Evolutionary conservation across 2,797 vertebrate genomes (phyloP), one percentile per base, ranked within the genome.

Genomic region (Varecia variegata): DNA sequence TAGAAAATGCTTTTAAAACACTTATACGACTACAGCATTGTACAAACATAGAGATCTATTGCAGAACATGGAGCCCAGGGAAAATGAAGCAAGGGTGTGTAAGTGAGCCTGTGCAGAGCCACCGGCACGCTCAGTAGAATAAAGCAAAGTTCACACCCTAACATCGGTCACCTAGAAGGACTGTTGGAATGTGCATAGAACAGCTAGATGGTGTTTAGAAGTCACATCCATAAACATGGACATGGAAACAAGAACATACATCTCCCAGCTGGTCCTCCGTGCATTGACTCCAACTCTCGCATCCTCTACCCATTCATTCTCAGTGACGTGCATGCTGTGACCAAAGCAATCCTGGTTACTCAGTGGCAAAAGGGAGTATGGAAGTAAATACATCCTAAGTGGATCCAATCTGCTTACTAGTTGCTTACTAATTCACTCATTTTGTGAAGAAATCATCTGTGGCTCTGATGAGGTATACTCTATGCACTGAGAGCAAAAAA

Each of bases 231-330:
- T n/a, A 56, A 14, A 30, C 21, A 8, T 6, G 4, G 60, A n/a
- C 14, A 25, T 4, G 11, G 77, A 32, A 71, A 12, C 54, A 58
- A 76, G 65, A 35, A 23, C 7, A 7, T 0, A 0, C 8, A 25
- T 56, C 38, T 58, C 32, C 70, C 14, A 27, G 10, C 14, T 27
- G n/a, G 9, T 43, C 52, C 5, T 83, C 43, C 27, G 1, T 21
- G 30, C 43, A 21, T 12, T 50, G 54, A 43, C 54, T 35, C 71
- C 27, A 47, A 20, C 56, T 17, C 15, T 47, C 15, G 13, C 6
- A 32, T 8, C 7, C 52, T 52, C 74, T 45, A 30, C 30, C 45
- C 30, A 13, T 32, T 35, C 25, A 27, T 45, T 13, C 23, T 62
- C 70, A 50, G 4, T n/a, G 18, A 17, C 30, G 11, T 18, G n/a